Conservation (phyloP, 2,888 invertebrate species). For the Anthophora plumipes region DNA sequence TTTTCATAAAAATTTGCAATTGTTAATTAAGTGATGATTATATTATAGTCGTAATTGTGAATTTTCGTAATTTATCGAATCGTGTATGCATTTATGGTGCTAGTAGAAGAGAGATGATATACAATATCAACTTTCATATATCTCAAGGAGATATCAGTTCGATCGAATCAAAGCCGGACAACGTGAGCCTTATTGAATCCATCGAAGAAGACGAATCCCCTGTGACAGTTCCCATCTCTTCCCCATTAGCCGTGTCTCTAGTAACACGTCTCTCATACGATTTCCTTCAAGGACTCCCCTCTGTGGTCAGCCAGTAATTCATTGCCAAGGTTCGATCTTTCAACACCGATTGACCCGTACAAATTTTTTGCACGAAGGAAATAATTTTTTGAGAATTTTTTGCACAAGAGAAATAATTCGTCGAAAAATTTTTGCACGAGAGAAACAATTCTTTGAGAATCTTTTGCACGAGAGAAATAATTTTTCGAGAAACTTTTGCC, state of each 20-base stretch:
- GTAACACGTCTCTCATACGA: constrained; percentile 44
- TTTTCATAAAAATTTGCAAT: too few species aligned
- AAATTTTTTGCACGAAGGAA: too few species aligned
- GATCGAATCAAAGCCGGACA: neutral
- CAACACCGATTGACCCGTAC: constrained; percentile 56
- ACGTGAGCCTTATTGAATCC: constrained; percentile 36
- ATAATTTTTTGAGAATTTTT: too few species aligned
- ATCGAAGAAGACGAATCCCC: constrained; percentile 19
- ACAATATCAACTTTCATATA: neutral
- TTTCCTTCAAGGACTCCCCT: constrained; percentile 38
- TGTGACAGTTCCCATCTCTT: constrained; percentile 40
- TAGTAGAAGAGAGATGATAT: neutral
- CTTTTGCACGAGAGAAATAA: too few species aligned
- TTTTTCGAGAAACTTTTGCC: too few species aligned
- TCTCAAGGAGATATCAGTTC: neutral
- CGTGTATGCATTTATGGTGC: too few species aligned
- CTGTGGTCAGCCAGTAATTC: constrained; percentile 57
- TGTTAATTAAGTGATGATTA: too few species aligned
- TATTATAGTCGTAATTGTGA: too few species aligned
- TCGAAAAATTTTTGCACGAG: too few species aligned
- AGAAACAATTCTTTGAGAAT: too few species aligned
- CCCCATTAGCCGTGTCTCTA: constrained; percentile 35
- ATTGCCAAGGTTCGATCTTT: constrained; percentile 59
- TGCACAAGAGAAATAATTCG: too few species aligned
- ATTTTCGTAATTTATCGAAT: too few species aligned